Evolutionary conservation across 2,888 invertebrate species (phyloP).

Genomic region (Phlogophora meticulosa): DNA sequence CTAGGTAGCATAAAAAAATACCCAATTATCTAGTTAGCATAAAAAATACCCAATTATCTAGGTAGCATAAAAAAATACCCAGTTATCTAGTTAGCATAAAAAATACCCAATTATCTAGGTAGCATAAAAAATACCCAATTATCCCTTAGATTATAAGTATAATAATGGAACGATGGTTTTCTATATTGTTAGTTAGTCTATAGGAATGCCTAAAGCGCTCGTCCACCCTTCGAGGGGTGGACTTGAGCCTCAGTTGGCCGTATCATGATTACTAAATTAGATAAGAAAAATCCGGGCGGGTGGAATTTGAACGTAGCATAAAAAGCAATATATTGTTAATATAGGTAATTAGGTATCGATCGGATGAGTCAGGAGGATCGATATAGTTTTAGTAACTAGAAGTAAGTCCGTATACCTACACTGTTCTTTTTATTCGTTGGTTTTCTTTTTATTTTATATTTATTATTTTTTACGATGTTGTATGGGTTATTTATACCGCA

Average conservation of each 20-base stretch:
- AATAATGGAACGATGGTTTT: constrained; percentile 9
- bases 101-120: too few relatives aligned
- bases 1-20: too few relatives aligned
- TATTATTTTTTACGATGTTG: too few relatives aligned
- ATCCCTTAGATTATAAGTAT: too few relatives aligned
- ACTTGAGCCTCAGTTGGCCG: constrained; percentile 7
- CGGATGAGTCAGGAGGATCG: not conserved
- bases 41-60: too few relatives aligned
- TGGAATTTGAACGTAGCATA: not conserved
- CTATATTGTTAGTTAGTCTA: constrained; percentile 29
- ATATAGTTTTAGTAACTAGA: not conserved
- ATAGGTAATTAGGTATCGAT: not conserved
- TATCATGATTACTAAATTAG: constrained; percentile 14
- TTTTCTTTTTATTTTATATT: constrained; percentile 17
- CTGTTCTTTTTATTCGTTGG: not conserved
- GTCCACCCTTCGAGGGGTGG: constrained; percentile 9
- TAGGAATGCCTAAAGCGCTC: constrained; percentile 12
- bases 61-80: too few relatives aligned
- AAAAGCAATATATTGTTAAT: constrained; percentile 9
- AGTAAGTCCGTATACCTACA: constrained; percentile 9
- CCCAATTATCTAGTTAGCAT: too few relatives aligned
- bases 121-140: too few relatives aligned
- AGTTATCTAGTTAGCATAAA: too few relatives aligned
- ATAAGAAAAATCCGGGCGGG: constrained; percentile 2
- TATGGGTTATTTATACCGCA: too few relatives aligned